Evolutionary conservation across 2,797 vertebrate genomes (phyloP), one percentile per base, ranked within the genome.

Genomic region (Chelmon rostratus): DNA sequence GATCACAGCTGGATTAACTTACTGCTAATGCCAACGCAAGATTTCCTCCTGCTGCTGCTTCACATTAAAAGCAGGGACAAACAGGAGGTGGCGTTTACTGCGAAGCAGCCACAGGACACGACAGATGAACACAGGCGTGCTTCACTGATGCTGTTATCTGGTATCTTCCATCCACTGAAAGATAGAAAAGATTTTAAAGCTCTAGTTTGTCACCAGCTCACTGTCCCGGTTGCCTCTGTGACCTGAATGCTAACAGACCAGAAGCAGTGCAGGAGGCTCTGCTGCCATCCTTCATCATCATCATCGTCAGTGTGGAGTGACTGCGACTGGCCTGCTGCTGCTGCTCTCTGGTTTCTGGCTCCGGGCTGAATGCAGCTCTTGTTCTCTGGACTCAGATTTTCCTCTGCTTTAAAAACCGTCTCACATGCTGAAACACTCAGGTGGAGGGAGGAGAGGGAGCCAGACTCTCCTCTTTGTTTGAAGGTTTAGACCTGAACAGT

Each of bases 331-430:
- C 46, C 46, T 47, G 46, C 40, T 31, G 18, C 69, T 50, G 57
- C 81, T 62, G 68, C 79, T 46, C 58, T 44, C 35, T 63, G 75
- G 52, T 38, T 54, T 46, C 82, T 87, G 78, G 47, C 75, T 79
- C 62, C 0, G 3, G 6, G 25, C 84, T 92, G 3, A 92, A 89
- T 86, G 79, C 74, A 16, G 68, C 84, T 86, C 85, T 92, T 89
- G 86, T 91, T 91, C 88, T 89, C 81, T 0, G 42, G 56, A 77
- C 75, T 87, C 88, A 90, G 37, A 89, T 92, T 91, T 89, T 86
- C 78, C 81, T 76, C 52, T 68, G 19, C 49, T 61, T 67, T 73
- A 81, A 75, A 73, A 72, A 38, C 71, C 73, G 31, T 1, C 53
- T 53, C 76, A 75, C 40, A 52, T 19, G 21, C 10, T 61, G 47